Evolutionary conservation across 2,797 vertebrate genomes (phyloP).

Genomic region (Apodemus agrarius): DNA sequence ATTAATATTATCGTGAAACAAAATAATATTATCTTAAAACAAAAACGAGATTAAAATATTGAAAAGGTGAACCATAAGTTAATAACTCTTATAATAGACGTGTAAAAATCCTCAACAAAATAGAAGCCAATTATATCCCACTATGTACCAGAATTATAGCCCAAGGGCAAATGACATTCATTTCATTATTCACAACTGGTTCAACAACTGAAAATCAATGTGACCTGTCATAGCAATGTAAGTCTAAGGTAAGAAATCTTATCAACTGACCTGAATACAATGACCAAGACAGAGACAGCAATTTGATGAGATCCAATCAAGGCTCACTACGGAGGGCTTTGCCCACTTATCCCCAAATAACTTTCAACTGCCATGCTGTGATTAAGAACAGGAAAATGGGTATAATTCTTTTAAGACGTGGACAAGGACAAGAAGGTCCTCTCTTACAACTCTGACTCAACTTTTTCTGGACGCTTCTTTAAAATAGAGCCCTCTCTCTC

Average conservation of each 20-base stretch:
- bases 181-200: neutral
- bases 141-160: neutral
- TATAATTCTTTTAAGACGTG: neutral
- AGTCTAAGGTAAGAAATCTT: neutral
- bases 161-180: neutral
- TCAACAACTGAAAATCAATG: conserved; percentile 5
- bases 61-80: neutral
- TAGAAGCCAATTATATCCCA: neutral
- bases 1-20: no score
- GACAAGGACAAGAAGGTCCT: neutral
- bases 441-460: neutral
- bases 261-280: neutral
- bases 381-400: neutral
- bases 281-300: neutral
- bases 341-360: neutral
- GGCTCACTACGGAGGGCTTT: neutral
- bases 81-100: neutral
- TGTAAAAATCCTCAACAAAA: neutral
- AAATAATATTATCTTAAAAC: neutral
- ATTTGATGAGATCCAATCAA: neutral
- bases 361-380: neutral
- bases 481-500: neutral
- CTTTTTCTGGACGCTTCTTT: neutral
- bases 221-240: neutral
- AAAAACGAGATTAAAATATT: neutral